Conservation (phyloP, 2,888 invertebrate genomes). For the Doris montereyensis region DNA sequence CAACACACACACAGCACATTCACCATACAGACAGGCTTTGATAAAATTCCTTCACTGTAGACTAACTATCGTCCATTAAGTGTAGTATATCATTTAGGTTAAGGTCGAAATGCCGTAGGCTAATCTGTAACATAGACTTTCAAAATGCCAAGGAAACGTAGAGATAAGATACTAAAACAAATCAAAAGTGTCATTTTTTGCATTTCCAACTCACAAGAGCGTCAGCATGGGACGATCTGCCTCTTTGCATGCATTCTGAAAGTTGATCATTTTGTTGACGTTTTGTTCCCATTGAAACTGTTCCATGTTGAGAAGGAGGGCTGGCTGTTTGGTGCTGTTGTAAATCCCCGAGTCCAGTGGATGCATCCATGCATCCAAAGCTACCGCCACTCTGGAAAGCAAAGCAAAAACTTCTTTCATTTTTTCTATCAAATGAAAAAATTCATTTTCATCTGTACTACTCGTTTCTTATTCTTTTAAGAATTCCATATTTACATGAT, state of each 20-base stretch:
- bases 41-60: too few relatives aligned
- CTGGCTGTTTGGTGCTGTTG: constrained; percentile 56
- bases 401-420: too few relatives aligned
- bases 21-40: too few relatives aligned
- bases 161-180: too few relatives aligned
- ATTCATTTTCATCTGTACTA: not conserved
- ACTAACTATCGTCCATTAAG: too few relatives aligned
- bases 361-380: constrained; percentile 69
- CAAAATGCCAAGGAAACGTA: too few relatives aligned
- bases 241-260: constrained; percentile 44
- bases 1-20: too few relatives aligned
- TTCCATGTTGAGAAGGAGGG: constrained; percentile 66
- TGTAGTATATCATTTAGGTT: too few relatives aligned
- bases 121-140: too few relatives aligned
- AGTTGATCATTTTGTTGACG: constrained; percentile 56
- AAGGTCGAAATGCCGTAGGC: too few relatives aligned
- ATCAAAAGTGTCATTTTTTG: not conserved
- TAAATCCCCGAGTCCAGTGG: constrained; percentile 63
- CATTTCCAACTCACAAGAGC: constrained; percentile 56
- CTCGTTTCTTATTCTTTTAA: not conserved
- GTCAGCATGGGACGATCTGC: constrained; percentile 59
- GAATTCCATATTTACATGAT: too few relatives aligned
- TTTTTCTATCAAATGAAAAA: too few relatives aligned
- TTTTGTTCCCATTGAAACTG: constrained; percentile 68
- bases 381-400: constrained; percentile 59